Percentiles rank a stretch among this genome's conserved stretches.
Conservation (phyloP, 2,113 vertebrate species). For the Brachionichthys hirsutus region DNA sequence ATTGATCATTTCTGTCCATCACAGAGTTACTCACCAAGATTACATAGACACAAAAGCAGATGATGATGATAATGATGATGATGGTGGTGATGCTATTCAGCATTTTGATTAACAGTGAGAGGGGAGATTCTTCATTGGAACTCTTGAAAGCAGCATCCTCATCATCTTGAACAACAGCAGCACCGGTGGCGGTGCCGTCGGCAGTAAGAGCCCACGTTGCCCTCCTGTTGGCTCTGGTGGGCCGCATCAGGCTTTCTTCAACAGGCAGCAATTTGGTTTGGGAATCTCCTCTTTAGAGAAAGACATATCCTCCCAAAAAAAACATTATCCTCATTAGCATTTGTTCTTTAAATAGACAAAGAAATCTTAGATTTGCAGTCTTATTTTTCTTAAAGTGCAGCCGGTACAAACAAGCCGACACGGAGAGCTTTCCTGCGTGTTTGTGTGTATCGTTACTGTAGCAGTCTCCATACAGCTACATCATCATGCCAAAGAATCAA, state of each 20-base stretch:
- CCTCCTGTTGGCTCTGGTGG: conserved; percentile 47
- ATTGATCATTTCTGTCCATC: conserved; percentile 78
- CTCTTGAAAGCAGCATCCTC: conserved; percentile 43
- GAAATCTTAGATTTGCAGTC: conserved; percentile 32
- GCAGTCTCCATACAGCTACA: conserved; percentile 79
- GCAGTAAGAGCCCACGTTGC: conserved; percentile 26
- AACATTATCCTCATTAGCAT: conserved; percentile 23
- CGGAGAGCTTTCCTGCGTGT: conserved; percentile 33
- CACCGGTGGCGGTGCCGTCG: conserved; percentile 29
- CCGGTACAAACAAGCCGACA: conserved; percentile 25
- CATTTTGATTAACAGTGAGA: conserved; percentile 58
- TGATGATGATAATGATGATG: too few species aligned
- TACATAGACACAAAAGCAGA: conserved; percentile 65
- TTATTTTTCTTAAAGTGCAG: conserved; percentile 24
- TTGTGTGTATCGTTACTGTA: conserved; percentile 50
- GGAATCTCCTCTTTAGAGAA: conserved; percentile 56
- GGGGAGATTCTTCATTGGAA: conserved; percentile 53
- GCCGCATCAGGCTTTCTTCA: conserved; percentile 51
- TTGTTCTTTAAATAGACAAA: conserved; percentile 3
- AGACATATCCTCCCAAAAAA: conserved; percentile 3
- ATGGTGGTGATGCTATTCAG: conserved; percentile 45
- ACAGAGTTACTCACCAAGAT: conserved; percentile 69
- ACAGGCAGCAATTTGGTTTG: conserved; percentile 27
- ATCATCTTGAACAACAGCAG: neutral
- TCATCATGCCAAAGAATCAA: conserved; percentile 83